Percentiles rank a stretch among this genome's conserved stretches.
These are phyloP conservation scores for Apamea monoglypha DNA, from an alignment of 2,888 invertebrate genomes.

Conservation along the genomic window DNA sequence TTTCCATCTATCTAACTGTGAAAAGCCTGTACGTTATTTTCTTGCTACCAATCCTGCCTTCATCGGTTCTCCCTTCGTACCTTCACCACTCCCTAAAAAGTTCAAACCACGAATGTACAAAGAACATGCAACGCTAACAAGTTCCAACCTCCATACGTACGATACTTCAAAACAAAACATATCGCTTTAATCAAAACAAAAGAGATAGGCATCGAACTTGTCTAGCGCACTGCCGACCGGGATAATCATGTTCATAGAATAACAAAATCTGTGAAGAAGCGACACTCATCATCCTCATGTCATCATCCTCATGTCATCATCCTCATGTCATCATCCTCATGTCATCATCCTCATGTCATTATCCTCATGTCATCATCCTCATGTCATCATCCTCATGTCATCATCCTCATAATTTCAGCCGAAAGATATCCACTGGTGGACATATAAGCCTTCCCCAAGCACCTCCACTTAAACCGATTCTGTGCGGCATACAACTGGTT, in stretches of 20 bases:
- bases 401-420: too few species aligned
- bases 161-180: constrained; percentile 10
- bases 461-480: too few species aligned
- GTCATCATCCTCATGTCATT: too few species aligned
- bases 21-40: background rate
- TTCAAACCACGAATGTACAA: constrained; percentile 3
- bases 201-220: constrained; percentile 30
- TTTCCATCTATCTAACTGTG: background rate
- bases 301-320: too few species aligned
- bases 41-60: background rate
- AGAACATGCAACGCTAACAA: constrained; percentile 11
- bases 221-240: constrained; percentile 14
- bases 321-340: too few species aligned
- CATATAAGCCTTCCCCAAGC: too few species aligned
- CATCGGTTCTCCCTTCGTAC: too few species aligned
- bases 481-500: too few species aligned
- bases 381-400: too few species aligned
- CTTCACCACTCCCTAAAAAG: background rate
- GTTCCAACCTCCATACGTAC: background rate
- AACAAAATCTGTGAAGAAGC: background rate
- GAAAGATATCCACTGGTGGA: too few species aligned
- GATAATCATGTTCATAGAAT: constrained; percentile 5
- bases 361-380: too few species aligned
- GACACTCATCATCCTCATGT: too few species aligned
- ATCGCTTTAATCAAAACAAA: constrained; percentile 25